These are phyloP conservation scores for Globodera rostochiensis DNA, from an alignment of 1,140 invertebrate species.

Conservation along the genomic window DNA sequence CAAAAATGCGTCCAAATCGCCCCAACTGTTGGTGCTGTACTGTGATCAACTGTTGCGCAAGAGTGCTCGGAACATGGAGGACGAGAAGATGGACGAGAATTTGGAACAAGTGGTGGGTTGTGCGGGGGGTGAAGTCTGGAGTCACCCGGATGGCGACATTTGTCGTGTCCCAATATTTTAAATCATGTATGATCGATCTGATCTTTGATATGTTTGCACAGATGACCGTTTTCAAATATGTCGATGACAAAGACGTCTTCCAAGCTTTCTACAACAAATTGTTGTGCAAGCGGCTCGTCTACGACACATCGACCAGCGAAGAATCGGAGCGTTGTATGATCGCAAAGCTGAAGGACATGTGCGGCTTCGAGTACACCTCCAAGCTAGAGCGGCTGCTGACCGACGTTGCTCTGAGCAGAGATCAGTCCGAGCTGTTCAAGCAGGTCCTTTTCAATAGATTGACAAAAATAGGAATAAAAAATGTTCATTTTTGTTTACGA, in stretches of 20 bases:
- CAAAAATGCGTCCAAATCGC: slow-evolving; percentile 80
- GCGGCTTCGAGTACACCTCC: slow-evolving; percentile 98
- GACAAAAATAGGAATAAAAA: too few species aligned
- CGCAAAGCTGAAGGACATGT: slow-evolving; percentile 93
- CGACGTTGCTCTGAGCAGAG: slow-evolving; percentile 96
- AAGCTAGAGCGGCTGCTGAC: slow-evolving; percentile 96
- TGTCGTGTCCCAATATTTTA: too few species aligned
- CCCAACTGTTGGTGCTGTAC: slow-evolving; percentile 93
- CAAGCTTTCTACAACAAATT: slow-evolving; percentile 99
- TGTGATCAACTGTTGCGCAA: slow-evolving; percentile 96
- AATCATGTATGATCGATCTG: too few species aligned
- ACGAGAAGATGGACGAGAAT: slow-evolving; percentile 94
- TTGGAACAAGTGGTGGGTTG: slow-evolving; percentile 86
- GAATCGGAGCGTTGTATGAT: slow-evolving; percentile 99
- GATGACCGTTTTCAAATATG: slow-evolving; percentile 99
- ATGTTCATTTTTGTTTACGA: neutral
- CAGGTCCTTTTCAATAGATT: neutral
- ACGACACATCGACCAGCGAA: slow-evolving; percentile 95
- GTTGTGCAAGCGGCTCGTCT: slow-evolving; percentile 92
- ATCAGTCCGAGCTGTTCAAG: slow-evolving; percentile 70
- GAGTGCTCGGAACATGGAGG: slow-evolving; percentile 91
- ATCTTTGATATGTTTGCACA: slow-evolving; percentile 64
- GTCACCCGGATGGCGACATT: too few species aligned
- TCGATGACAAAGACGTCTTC: slow-evolving; percentile 99
- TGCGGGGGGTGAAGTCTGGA: neutral